Conservation (phyloP, 2,113 vertebrate genomes). For the Ivindomyrus marchei region DNA sequence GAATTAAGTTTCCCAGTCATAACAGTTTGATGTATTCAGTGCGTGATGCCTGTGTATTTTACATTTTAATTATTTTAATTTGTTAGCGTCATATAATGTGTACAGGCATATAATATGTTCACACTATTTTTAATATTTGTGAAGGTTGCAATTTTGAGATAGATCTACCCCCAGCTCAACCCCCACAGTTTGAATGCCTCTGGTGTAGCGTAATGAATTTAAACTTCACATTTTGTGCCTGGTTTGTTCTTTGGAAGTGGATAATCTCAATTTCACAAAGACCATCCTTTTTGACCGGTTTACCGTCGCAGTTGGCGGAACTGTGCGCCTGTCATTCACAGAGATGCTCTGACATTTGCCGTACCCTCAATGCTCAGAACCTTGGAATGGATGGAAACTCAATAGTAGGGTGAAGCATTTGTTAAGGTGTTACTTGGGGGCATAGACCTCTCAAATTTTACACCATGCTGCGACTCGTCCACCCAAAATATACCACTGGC, state of each 20-base stretch:
- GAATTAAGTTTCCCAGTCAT: not conserved
- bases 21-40: not conserved
- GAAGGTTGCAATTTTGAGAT: not conserved
- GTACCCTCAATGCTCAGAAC: not conserved
- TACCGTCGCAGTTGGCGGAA: not conserved
- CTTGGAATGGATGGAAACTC: not conserved
- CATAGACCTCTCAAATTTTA: not conserved
- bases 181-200: not conserved
- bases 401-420: not conserved
- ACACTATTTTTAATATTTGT: not conserved
- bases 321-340: not conserved
- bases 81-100: not conserved
- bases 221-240: not conserved
- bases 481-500: constrained; percentile 6
- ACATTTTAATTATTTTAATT: not conserved
- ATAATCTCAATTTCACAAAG: not conserved
- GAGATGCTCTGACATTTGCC: not conserved
- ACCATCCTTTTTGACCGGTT: not conserved
- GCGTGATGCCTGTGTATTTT: not conserved
- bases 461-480: not conserved
- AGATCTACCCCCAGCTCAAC: not conserved
- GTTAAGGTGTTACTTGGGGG: not conserved
- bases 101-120: too few relatives aligned
- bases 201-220: not conserved
- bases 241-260: not conserved